These are phyloP conservation scores for Andrena minutula DNA, from an alignment of 2,888 invertebrate genomes.

Conservation along the genomic window DNA sequence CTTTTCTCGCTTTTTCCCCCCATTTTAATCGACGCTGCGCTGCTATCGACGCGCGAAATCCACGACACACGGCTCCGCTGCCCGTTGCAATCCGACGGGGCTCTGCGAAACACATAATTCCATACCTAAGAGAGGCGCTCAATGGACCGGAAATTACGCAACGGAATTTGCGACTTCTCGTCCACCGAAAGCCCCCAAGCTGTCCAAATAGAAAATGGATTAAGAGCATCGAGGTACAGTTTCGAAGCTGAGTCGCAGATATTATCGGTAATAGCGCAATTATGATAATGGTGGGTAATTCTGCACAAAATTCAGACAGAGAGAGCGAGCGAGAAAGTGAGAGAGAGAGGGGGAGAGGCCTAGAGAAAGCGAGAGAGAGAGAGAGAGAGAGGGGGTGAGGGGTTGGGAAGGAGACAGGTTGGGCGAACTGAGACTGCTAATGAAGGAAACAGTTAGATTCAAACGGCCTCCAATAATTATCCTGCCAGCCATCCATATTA, in stretches of 20 bases:
- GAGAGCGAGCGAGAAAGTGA: constrained; percentile 53
- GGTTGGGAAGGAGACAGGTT: constrained; percentile 61
- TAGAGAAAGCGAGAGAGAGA: constrained; percentile 43
- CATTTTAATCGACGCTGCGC: not conserved
- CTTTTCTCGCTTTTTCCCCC: not conserved
- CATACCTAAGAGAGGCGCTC: constrained; percentile 60
- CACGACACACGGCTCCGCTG: constrained; percentile 18
- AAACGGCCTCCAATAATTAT: constrained; percentile 85
- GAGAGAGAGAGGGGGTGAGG: constrained; percentile 59
- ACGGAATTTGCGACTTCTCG: constrained; percentile 76
- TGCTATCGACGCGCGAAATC: not conserved
- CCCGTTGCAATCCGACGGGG: constrained; percentile 42
- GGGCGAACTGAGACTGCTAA: constrained; percentile 84
- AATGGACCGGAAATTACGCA: constrained; percentile 75
- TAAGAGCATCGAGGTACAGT: constrained; percentile 80
- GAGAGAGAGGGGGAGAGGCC: constrained; percentile 55
- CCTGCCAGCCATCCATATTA: constrained; percentile 82
- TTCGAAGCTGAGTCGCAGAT: constrained; percentile 82
- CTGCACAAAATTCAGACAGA: constrained; percentile 81
- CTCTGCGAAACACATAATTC: constrained; percentile 72
- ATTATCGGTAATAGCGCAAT: constrained; percentile 85
- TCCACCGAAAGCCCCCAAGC: constrained; percentile 78
- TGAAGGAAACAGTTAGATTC: constrained; percentile 85
- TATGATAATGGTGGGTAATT: constrained; percentile 85
- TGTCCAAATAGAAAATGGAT: constrained; percentile 83